Conservation (phyloP, 2,797 vertebrate genomes). For the Squalus acanthias region DNA sequence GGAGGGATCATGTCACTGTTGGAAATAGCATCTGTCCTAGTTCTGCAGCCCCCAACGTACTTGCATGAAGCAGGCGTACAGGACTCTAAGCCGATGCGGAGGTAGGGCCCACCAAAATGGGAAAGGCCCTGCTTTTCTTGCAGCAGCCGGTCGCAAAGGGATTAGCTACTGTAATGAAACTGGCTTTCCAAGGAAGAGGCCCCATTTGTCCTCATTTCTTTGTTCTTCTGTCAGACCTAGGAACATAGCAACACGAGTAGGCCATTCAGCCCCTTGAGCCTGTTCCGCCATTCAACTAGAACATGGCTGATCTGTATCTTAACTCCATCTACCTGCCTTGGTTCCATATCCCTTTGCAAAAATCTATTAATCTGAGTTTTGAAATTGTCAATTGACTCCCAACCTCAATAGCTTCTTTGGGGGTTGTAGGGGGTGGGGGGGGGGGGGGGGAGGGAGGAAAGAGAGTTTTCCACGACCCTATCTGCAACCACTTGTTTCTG, state of each 20-base stretch:
- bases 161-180: not conserved
- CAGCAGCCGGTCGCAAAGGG: not conserved
- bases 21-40: too few species aligned
- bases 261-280: too few species aligned
- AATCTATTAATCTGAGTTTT: not conserved
- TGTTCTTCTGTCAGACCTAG: not conserved
- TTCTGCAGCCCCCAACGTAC: not conserved
- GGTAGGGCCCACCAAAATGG: too few species aligned
- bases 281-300: not conserved
- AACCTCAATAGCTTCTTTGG: not conserved
- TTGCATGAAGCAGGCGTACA: too few species aligned
- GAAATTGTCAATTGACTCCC: not conserved
- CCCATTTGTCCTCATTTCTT: not conserved
- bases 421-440: too few species aligned
- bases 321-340: too few species aligned
- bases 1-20: too few species aligned
- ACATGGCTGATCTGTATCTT: not conserved
- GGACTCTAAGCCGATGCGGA: not conserved
- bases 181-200: not conserved
- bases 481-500: not conserved
- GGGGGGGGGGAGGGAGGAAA: not conserved
- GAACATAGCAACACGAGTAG: not conserved
- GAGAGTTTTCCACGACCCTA: not conserved
- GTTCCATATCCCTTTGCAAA: too few species aligned
- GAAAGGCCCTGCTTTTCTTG: not conserved